Percentiles rank a stretch among this genome's conserved stretches.
phyloP scores from a whole-genome alignment of 2,113 vertebrate genomes.

The Elephas maximus region DNA sequence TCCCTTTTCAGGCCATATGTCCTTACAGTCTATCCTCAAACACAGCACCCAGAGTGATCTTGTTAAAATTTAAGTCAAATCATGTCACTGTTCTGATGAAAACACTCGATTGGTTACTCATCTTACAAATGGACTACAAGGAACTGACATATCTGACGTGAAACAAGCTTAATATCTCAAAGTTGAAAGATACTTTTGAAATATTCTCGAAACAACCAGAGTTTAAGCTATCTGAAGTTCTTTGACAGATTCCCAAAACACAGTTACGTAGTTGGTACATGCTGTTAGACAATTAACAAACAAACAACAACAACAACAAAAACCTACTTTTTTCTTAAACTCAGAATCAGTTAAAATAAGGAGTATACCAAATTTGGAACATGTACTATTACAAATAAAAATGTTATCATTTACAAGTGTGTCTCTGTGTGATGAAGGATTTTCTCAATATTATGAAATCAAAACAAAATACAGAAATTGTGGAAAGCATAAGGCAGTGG shows the following conservation, averaged over 20 bases:
- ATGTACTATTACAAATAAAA: not conserved
- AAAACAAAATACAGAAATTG: not conserved
- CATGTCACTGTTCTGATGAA: not conserved
- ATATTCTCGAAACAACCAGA: not conserved
- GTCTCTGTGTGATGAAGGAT: not conserved
- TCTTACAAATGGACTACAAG: not conserved
- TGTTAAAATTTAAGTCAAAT: too few species aligned
- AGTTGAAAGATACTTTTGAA: not conserved
- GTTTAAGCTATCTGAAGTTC: not conserved
- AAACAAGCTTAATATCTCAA: not conserved
- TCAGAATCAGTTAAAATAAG: not conserved
- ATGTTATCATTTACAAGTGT: not conserved
- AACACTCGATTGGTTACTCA: not conserved
- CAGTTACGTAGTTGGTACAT: not conserved
- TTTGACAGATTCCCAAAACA: not conserved
- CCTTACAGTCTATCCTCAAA: not conserved
- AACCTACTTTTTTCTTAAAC: not conserved
- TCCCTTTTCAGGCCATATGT: not conserved
- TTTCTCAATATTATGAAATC: not conserved
- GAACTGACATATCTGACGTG: not conserved
- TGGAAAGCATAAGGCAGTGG: not conserved
- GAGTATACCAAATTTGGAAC: not conserved
- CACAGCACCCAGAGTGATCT: too few species aligned
- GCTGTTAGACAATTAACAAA: not conserved
- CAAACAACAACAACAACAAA: not conserved